phyloP scores from a whole-genome alignment of 2,113 vertebrate genomes.

The Shinisaurus crocodilurus region DNA sequence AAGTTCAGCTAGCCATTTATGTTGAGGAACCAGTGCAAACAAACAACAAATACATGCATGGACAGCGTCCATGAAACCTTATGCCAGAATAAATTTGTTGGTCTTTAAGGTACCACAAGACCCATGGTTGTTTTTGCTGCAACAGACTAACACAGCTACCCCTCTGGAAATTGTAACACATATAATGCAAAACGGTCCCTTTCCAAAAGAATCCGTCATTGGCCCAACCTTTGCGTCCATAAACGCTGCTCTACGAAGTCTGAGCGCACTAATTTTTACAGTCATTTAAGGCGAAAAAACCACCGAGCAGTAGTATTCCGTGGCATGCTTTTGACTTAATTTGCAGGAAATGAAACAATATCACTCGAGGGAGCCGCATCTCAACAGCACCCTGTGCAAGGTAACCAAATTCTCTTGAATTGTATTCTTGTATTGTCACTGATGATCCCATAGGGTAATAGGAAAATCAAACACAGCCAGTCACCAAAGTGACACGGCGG shows the following conservation, averaged over 20 bases:
- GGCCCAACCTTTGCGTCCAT: not conserved
- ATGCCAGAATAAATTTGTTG: no score
- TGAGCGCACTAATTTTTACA: slow-evolving; percentile 11
- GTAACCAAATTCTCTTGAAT: slow-evolving; percentile 32
- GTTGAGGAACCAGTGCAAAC: not conserved
- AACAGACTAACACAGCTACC: no score
- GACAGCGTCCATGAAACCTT: no score
- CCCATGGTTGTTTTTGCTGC: no score
- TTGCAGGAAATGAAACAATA: slow-evolving; percentile 38
- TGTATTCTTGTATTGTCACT: slow-evolving; percentile 23
- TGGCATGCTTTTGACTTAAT: slow-evolving; percentile 26
- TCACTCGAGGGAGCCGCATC: not conserved
- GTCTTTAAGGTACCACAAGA: no score
- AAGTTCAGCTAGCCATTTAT: no score
- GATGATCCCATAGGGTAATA: slow-evolving; percentile 37
- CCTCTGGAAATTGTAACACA: no score
- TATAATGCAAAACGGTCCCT: not conserved
- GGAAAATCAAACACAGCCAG: slow-evolving; percentile 35
- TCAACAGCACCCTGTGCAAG: not conserved
- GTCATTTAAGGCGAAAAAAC: not conserved
- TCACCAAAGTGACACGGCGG: slow-evolving; percentile 33
- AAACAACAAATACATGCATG: no score
- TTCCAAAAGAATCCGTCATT: not conserved
- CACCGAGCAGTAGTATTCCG: not conserved
- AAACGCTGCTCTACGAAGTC: not conserved